These are phyloP conservation scores for Kuschelorhynchus macadamiae DNA, from an alignment of 2,888 invertebrate species.

Conservation along the genomic window DNA sequence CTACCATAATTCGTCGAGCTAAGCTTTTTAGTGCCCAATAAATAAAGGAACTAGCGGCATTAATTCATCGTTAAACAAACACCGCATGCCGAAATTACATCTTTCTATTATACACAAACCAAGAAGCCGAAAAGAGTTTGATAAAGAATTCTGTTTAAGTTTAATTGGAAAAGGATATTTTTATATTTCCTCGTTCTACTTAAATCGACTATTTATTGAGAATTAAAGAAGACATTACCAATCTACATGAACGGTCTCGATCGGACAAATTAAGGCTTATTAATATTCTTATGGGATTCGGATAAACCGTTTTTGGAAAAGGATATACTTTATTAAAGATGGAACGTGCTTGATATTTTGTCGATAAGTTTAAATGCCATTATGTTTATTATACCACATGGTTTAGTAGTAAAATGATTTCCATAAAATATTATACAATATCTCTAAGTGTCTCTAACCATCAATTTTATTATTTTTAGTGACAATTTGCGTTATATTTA, in stretches of 20 bases:
- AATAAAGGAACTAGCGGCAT: constrained; percentile 38
- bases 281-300: constrained; percentile 36
- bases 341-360: constrained; percentile 11
- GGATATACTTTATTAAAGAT: constrained; percentile 3
- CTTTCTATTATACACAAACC: constrained; percentile 39
- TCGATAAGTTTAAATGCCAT: neutral
- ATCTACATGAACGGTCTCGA: constrained; percentile 23
- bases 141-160: constrained; percentile 43
- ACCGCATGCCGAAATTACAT: constrained; percentile 44
- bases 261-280: constrained; percentile 34
- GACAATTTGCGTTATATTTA: too few relatives aligned
- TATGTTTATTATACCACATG: too few relatives aligned
- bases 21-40: constrained; percentile 45
- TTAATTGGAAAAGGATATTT: constrained; percentile 42
- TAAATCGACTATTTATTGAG: constrained; percentile 42
- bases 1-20: constrained; percentile 31
- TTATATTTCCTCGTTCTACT: constrained; percentile 18
- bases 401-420: too few relatives aligned
- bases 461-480: too few relatives aligned
- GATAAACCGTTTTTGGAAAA: constrained; percentile 14
- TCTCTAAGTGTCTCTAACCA: too few relatives aligned
- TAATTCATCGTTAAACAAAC: constrained; percentile 44
- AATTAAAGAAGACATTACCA: constrained; percentile 38
- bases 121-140: constrained; percentile 36
- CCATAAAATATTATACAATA: too few relatives aligned